Conservation (phyloP, 1,140 invertebrate species). For the Orussus abietinus region DNA sequence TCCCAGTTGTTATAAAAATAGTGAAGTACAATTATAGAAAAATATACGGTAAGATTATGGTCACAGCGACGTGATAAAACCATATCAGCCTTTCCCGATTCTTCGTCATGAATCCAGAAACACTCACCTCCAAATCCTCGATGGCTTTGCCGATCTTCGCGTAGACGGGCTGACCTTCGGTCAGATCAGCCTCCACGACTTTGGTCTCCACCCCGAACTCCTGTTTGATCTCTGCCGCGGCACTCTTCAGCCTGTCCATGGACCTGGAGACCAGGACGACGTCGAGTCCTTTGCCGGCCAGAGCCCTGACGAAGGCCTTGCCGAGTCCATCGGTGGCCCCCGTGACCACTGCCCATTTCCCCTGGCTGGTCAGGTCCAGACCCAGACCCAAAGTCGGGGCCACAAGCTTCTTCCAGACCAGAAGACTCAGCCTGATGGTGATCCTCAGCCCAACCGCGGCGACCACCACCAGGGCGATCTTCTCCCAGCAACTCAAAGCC, state of each 20-base stretch:
- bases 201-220: slow-evolving; percentile 76
- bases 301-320: slow-evolving; percentile 78
- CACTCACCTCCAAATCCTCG: slow-evolving; percentile 65
- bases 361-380: slow-evolving; percentile 38
- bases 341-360: slow-evolving; percentile 69
- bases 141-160: slow-evolving; percentile 71
- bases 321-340: slow-evolving; percentile 91
- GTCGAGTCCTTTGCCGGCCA: slow-evolving; percentile 79
- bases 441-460: slow-evolving; percentile 37
- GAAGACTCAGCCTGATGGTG: slow-evolving; percentile 26
- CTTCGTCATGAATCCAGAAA: no score
- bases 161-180: slow-evolving; percentile 68
- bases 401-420: slow-evolving; percentile 44
- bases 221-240: slow-evolving; percentile 76
- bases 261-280: slow-evolving; percentile 87
- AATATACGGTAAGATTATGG: no score
- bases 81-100: no score
- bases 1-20: no score
- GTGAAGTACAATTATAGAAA: no score
- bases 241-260: slow-evolving; percentile 72
- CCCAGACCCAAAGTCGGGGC: slow-evolving; percentile 38
- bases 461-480: slow-evolving; percentile 38
- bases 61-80: no score
- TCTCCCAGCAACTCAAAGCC: slow-evolving; percentile 45
- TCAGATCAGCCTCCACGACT: slow-evolving; percentile 83